Conservation (phyloP, 35 echinoderm and acorn worm species). For the Amphiura filiformis region DNA sequence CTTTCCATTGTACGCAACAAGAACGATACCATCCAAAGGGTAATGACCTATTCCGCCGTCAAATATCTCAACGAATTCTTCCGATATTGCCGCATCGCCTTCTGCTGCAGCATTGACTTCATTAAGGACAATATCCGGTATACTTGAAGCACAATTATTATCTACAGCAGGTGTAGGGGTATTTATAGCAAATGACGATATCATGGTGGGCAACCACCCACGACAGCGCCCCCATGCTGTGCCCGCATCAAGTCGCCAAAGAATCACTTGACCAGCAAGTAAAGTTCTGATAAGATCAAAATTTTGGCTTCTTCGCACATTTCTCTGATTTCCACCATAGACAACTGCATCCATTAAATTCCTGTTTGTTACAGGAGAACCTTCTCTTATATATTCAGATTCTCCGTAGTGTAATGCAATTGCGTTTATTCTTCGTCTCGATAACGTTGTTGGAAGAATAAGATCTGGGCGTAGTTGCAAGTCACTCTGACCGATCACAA, state of each 20-base stretch:
- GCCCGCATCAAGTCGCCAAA: not conserved
- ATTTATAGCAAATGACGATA: constrained; percentile 26
- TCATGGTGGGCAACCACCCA: constrained; percentile 55
- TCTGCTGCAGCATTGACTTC: constrained; percentile 71
- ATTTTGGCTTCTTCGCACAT: too few species aligned
- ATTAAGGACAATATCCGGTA: constrained; percentile 72
- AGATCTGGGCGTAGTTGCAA: constrained; percentile 10
- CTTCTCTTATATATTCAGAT: constrained; percentile 21
- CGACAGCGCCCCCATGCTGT: constrained; percentile 67
- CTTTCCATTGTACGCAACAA: constrained; percentile 50
- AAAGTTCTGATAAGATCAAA: constrained; percentile 43
- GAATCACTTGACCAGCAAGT: constrained; percentile 37
- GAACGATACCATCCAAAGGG: constrained; percentile 61
- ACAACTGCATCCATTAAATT: constrained; percentile 78
- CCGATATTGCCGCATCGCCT: not conserved
- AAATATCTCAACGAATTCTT: constrained; percentile 79
- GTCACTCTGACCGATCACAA: constrained; percentile 40
- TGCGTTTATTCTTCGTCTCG: constrained; percentile 49
- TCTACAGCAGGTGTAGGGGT: constrained; percentile 21
- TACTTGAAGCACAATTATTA: constrained; percentile 67
- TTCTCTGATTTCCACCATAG: constrained; percentile 22
- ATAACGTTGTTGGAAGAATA: constrained; percentile 19
- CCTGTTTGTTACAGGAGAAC: constrained; percentile 35
- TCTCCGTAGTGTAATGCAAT: constrained; percentile 66
- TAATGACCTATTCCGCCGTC: constrained; percentile 52